phyloP scores from a whole-genome alignment of 2,113 vertebrate species.

The Chauna torquata region DNA sequence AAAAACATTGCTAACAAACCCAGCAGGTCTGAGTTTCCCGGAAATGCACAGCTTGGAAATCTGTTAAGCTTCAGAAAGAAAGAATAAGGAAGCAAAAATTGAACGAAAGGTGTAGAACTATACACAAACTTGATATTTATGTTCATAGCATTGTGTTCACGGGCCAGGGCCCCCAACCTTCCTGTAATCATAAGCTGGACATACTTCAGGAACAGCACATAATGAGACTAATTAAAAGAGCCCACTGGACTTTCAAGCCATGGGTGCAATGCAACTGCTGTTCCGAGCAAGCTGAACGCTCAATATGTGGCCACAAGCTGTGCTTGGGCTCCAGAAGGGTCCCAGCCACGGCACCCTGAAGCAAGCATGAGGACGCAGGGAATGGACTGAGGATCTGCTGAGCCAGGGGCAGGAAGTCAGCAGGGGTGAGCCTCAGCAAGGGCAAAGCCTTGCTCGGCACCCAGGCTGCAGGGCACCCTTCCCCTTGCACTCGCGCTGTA shows the following conservation, averaged over 20 bases:
- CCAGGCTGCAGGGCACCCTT: not conserved
- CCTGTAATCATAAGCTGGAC: not conserved
- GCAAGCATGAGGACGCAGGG: not conserved
- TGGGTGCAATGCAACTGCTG: not conserved
- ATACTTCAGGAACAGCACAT: not conserved
- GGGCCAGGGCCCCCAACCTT: not conserved
- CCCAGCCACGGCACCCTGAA: fast-evolving
- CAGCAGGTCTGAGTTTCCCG: not conserved
- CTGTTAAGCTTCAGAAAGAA: not conserved
- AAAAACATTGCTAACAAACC: not conserved
- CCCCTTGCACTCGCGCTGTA: not conserved
- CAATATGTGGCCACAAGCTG: not conserved
- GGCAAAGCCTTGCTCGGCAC: not conserved
- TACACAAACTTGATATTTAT: not conserved
- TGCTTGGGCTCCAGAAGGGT: not conserved
- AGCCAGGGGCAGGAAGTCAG: not conserved
- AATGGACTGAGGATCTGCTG: not conserved
- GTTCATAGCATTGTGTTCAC: not conserved
- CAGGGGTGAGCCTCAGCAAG: not conserved
- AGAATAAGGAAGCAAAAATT: not conserved
- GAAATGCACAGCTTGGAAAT: not conserved
- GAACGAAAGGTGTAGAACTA: not conserved
- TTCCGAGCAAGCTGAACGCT: not conserved
- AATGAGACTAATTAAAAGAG: not conserved
- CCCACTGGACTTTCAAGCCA: not conserved